Conservation (phyloP, 2,113 vertebrate genomes). For the Notiomystis cincta region DNA sequence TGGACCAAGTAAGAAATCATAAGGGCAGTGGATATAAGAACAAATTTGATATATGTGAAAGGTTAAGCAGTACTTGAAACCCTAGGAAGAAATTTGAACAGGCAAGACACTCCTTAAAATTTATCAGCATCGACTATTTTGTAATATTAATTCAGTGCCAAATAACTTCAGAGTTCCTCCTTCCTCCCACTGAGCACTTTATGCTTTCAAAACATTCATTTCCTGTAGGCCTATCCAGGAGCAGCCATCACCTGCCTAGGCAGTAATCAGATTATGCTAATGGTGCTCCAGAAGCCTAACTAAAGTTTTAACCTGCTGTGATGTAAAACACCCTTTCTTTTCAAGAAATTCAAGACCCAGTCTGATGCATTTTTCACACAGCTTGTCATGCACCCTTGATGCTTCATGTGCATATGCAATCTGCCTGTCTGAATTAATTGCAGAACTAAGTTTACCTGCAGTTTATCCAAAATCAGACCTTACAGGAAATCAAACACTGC, state of each 20-base stretch:
- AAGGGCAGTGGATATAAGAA: background rate
- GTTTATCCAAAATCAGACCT: background rate
- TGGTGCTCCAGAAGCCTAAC: background rate
- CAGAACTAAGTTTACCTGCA: background rate
- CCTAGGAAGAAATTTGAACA: background rate
- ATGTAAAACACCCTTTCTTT: background rate
- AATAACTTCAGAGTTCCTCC: background rate
- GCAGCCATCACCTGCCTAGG: background rate
- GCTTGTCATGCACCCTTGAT: background rate
- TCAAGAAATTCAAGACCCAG: background rate
- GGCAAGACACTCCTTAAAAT: background rate
- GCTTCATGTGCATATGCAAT: background rate
- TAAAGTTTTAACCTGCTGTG: background rate
- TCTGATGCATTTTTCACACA: background rate
- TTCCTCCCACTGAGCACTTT: background rate
- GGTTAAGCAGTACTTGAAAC: background rate
- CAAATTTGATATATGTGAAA: background rate
- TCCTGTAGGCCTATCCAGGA: background rate
- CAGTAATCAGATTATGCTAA: background rate
- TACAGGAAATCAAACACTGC: background rate
- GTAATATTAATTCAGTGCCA: background rate
- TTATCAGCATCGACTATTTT: background rate
- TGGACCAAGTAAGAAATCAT: background rate
- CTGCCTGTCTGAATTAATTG: background rate
- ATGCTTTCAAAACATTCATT: background rate